Evolutionary conservation across 2,888 invertebrate genomes (phyloP).

Genomic region (Zygogramma bicolorata): DNA sequence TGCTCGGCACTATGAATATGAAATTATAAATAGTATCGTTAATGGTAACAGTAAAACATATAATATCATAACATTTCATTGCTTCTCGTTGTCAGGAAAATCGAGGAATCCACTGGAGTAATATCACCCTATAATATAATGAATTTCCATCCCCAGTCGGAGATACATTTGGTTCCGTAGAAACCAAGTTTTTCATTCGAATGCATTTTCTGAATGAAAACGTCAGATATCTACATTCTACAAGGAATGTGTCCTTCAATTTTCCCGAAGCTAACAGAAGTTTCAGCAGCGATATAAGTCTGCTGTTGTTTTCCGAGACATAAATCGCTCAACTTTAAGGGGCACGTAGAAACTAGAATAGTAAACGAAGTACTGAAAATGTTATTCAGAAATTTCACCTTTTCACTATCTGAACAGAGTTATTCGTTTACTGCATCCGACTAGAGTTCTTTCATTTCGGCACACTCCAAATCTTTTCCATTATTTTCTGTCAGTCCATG

Average conservation of each 20-base stretch:
- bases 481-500: background rate
- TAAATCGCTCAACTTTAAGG: constrained; percentile 20
- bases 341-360: constrained; percentile 19
- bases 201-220: too few species aligned
- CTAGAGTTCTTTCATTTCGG: background rate
- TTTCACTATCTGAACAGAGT: background rate
- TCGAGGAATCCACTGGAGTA: too few species aligned
- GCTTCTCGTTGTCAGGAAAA: too few species aligned
- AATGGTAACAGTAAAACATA: too few species aligned
- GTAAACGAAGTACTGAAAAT: constrained; percentile 18
- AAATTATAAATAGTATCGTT: too few species aligned
- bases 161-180: too few species aligned
- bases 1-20: too few species aligned
- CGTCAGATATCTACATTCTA: constrained; percentile 10
- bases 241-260: background rate
- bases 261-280: background rate
- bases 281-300: constrained; percentile 20
- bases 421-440: background rate
- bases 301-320: constrained; percentile 1
- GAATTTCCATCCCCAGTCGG: too few species aligned
- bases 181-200: too few species aligned
- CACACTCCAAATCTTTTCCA: background rate
- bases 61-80: too few species aligned
- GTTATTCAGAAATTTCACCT: constrained; percentile 19
- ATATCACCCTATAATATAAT: too few species aligned